phyloP scores from a whole-genome alignment of 2,888 invertebrate genomes.

The Drosophila stalkeri region DNA sequence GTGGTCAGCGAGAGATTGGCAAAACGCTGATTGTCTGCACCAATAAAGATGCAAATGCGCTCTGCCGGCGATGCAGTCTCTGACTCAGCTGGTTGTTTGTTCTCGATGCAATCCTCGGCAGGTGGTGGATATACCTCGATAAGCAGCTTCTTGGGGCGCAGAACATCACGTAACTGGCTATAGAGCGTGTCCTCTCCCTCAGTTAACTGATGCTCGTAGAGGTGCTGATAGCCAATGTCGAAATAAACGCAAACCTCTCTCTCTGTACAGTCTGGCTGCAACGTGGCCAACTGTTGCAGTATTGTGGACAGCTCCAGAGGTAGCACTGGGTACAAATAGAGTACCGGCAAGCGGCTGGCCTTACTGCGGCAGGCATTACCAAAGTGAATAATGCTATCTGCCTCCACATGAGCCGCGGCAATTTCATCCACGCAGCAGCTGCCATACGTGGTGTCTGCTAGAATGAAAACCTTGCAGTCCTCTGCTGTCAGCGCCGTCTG shows the following conservation, averaged over 20 bases:
- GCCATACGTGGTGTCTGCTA: conserved; percentile 96
- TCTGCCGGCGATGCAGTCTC: conserved; percentile 83
- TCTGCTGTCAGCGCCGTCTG: conserved; percentile 81
- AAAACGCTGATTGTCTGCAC: conserved; percentile 88
- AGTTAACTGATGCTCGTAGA: conserved; percentile 84
- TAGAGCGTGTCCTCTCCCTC: conserved; percentile 49
- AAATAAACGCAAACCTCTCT: conserved; percentile 88
- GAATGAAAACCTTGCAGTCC: conserved; percentile 88
- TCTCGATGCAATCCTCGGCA: conserved; percentile 54
- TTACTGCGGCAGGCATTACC: conserved; percentile 94
- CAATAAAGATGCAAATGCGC: conserved; percentile 89
- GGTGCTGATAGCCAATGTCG: conserved; percentile 89
- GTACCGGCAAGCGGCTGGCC: conserved; percentile 90
- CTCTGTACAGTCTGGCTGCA: conserved; percentile 80
- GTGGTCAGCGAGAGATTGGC: conserved; percentile 88
- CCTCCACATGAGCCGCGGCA: conserved; percentile 94
- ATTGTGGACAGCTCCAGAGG: conserved; percentile 86
- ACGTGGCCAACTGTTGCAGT: conserved; percentile 79
- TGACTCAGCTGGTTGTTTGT: conserved; percentile 65
- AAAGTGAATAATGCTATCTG: conserved; percentile 95
- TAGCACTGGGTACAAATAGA: conserved; percentile 89
- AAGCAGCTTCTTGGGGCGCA: conserved; percentile 61
- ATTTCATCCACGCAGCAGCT: conserved; percentile 90
- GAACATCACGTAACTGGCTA: conserved; percentile 50
- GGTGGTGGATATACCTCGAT: conserved; percentile 75